Conservation (phyloP, 2,113 vertebrate genomes). For the Alectura lathami region DNA sequence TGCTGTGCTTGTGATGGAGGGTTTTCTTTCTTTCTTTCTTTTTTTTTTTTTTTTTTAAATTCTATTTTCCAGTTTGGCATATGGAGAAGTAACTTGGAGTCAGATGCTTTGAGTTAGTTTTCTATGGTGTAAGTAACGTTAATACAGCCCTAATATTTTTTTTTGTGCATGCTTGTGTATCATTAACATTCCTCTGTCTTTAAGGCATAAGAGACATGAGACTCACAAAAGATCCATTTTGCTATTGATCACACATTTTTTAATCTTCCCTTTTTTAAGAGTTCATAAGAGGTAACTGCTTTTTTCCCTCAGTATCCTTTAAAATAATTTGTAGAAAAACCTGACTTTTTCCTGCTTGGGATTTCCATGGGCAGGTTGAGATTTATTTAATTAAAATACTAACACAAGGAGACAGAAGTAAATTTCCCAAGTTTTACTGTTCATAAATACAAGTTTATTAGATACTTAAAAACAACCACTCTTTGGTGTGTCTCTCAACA, state of each 20-base stretch:
- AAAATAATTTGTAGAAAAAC: not conserved
- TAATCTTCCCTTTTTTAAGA: constrained; percentile 13
- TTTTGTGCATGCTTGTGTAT: not conserved
- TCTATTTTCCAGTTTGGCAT: not conserved
- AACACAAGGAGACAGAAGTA: not conserved
- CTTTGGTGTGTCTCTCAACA: not conserved
- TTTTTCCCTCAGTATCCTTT: not conserved
- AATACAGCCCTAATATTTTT: not conserved
- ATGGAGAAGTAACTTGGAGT: not conserved
- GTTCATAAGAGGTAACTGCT: constrained; percentile 7
- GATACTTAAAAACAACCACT: not conserved
- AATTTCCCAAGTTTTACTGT: constrained; percentile 30
- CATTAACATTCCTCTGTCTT: not conserved
- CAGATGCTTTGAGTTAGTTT: not conserved
- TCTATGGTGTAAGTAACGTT: not conserved
- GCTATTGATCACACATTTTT: constrained; percentile 46
- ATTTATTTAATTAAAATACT: constrained; percentile 61
- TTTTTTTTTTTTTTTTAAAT: not conserved
- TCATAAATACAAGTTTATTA: constrained; percentile 28
- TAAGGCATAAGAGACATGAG: not conserved
- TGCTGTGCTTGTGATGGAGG: not conserved
- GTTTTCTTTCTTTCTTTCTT: too few relatives aligned
- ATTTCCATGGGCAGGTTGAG: constrained; percentile 1
- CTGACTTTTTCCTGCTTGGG: not conserved
- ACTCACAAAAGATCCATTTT: not conserved